A percentile compares a stretch with the other conserved stretches of the same genome.
Evolutionary conservation across 2,797 vertebrate species (phyloP).

Genomic region (Chrysocyon brachyurus): DNA sequence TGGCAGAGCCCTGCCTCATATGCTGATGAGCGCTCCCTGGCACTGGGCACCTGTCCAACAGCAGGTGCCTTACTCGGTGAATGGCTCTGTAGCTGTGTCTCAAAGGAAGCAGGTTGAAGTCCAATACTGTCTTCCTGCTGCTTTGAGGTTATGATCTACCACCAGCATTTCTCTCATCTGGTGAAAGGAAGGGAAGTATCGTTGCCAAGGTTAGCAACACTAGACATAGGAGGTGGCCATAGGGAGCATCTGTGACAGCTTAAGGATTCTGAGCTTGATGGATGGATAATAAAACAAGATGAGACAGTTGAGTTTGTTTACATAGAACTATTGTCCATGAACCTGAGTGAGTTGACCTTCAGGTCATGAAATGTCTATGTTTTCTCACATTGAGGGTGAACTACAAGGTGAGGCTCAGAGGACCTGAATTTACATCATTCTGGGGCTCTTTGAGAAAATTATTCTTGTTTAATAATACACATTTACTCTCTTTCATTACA

Average conservation of each 20-base stretch:
- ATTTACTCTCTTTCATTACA: slow-evolving; percentile 45
- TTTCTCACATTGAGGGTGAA: slow-evolving; percentile 53
- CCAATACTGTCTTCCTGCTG: neutral
- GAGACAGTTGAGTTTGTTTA: slow-evolving; percentile 69
- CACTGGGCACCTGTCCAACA: neutral
- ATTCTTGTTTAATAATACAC: slow-evolving; percentile 16
- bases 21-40: neutral
- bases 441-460: slow-evolving; percentile 2
- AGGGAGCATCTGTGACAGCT: slow-evolving; percentile 69
- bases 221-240: slow-evolving; percentile 50
- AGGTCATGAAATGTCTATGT: slow-evolving; percentile 70
- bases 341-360: slow-evolving; percentile 71
- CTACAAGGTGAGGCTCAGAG: slow-evolving; percentile 21
- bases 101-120: slow-evolving; percentile 40
- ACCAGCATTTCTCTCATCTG: neutral
- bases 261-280: slow-evolving; percentile 68
- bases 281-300: slow-evolving; percentile 47
- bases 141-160: neutral
- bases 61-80: slow-evolving; percentile 68
- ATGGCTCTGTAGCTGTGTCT: neutral
- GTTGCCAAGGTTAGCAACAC: slow-evolving; percentile 40
- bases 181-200: neutral
- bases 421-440: slow-evolving; percentile 1
- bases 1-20: neutral
- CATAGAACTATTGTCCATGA: slow-evolving; percentile 60